Evolutionary conservation across 2,888 invertebrate species (phyloP), one percentile per base, ranked within the genome.

Genomic region (Parnassius smintheus): DNA sequence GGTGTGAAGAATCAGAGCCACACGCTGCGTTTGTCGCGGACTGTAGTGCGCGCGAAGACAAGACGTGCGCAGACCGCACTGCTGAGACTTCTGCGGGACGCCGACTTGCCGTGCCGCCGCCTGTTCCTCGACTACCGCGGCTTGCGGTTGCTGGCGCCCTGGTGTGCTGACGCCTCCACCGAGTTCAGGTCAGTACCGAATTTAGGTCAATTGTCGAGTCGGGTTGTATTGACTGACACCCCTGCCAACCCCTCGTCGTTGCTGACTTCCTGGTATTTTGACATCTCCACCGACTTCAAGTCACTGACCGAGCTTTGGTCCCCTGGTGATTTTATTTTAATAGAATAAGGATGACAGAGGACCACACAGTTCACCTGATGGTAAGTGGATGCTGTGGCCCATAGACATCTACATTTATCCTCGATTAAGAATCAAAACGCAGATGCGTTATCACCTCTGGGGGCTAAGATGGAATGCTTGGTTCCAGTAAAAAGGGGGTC

Each of bases 121-220:
- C 92, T 98, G 66, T 98, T 99, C 90, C 93, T 98, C 61, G 97
- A 97, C 90, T 98, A 98, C 86, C 97, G 98, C 76, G 99, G 99
- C 0, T 91, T 99, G 61, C 92, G 97, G 8, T 90, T 99, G 61
- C 92, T 99, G 64, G 97, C 98, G 91, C 97, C 97, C 42, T 99
- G 99, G 96, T 98, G 98, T 94, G 94, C 94, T 64, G 97, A 97
- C 76, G 93, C 94, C 0, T 92, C 94, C 22, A 76, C 86, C 0
- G 84, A 89, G 61, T 90, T 92, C 72, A 91, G 86, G 82, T 92
- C 73, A 52, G 85, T 83, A 35, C 35, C 35, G 3, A 35, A 35
- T 7, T 35, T 35, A 35, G 35, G 35, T 35, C 35, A 35, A 35
- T 18, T 18, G 35, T 35, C 35, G 35, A 35, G 35, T 35, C 7